Base-by-base conservation (phyloP, 1,140 invertebrate genomes). In the Helicorthomorpha holstii region DNA sequence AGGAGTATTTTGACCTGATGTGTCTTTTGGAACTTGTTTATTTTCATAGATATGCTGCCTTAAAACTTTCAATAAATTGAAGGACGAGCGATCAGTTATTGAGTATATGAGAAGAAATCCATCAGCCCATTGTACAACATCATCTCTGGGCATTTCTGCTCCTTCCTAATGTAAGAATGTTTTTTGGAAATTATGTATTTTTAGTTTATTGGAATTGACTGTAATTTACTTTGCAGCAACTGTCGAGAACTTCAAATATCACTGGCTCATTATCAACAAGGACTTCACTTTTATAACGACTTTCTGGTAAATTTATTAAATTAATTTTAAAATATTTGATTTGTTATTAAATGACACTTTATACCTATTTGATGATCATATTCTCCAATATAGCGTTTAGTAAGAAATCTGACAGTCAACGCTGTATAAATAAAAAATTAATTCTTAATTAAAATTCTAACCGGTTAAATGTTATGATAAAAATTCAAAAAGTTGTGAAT, bases 291-390 rank as follows among this genome's bases (percentile, higher is more conserved):
- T 90, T 91, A 64, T 93, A 92, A 61, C 83, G 80, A 60, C 82
- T 86, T 66, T 94, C 89, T 89, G n/a, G 72, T 54, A 76, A 74
- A 54, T 55, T 61, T 51, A 51, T 19, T 2, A 45, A 3, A 46
- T 38, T 1, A 23, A 42, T 46, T 46, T 46, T 46, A 22, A 46
- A 22, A 46, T 41, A 12, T 41, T 12, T 12, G 44, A 46, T 12
- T 46, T 46, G 19, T 22, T 22, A 46, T 46, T 46, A 46, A 7
- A 21, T 21, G 12, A 41, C 38, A 19, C 12, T 2, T 51, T 55
- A 53, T 73, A 87, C 85, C 85, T 71, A 83, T 78, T 69, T 88
- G 83, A 67, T 91, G 86, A 66, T 91, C 87, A 66, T 93, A 93
- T 69, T 93, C 88, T 44, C 88, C 87, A 54, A 93, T 92, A 66